Base-by-base conservation (phyloP, 1,140 invertebrate genomes). In the Drosophila elegans region DNA sequence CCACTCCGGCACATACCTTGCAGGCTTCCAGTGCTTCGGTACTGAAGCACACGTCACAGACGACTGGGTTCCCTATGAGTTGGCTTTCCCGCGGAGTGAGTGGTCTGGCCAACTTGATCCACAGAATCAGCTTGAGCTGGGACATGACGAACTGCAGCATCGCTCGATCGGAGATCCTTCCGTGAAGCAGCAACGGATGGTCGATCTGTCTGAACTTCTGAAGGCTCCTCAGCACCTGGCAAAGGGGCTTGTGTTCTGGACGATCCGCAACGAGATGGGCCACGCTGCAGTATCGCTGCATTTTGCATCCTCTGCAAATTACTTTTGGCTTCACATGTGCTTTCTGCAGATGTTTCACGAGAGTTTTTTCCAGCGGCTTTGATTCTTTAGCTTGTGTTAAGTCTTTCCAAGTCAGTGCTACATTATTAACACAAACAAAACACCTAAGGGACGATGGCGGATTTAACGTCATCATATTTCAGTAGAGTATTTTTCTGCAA, bases 281-380 rank as follows among this genome's bases (percentile, higher is more conserved):
- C 1, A 61, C 9, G 38, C 64, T 79, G 34, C 89, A 91, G 55
- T 91, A 91, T 1, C 49, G 51, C 51, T 89, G 68, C 48, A 91
- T 13, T 21, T 82, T 67, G 44, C 81, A 84, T 0, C 32, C 61
- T 12, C 27, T 32, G 45, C 81, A 84, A 6, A 78, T 6, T 3
- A 83, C 42, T 13, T 16, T 41, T 4, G 71, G 11, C 11, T 29
- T 45, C 11, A 4, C 9, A 2, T 48, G 21, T 4, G 4, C 21
- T 10, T 13, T 63, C 9, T 42, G 27, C 3, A 42, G 27, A 12
- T 45, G 9, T 6, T 25, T n/a, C 0, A 2, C 1, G 10, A 51
- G 48, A n/a, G 4, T 41, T 6, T 34, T 51, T 49, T 7, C 10
- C 12, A 59, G 1, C 0, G 29, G 2, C 3, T 29, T 25, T 0